Conservation (phyloP, 2,888 invertebrate genomes). For the Sisyra nigra region DNA sequence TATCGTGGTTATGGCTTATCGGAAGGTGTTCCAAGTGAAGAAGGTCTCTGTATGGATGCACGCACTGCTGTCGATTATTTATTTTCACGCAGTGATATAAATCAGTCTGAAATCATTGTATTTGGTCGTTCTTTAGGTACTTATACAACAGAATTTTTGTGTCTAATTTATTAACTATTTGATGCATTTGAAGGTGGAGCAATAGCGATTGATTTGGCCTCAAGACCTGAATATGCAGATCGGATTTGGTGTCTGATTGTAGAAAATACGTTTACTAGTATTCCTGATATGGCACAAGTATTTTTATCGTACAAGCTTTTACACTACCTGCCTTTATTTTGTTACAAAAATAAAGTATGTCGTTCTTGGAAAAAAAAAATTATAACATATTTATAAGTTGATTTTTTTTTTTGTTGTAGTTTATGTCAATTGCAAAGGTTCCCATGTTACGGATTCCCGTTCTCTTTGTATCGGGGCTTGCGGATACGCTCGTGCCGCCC, state of each 20-base stretch:
- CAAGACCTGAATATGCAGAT: slow-evolving; percentile 55
- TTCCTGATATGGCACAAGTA: slow-evolving; percentile 81
- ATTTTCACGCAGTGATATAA: slow-evolving; percentile 63
- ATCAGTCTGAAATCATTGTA: slow-evolving; percentile 67
- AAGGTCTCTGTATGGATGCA: slow-evolving; percentile 76
- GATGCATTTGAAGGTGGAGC: slow-evolving; percentile 62
- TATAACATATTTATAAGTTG: slow-evolving; percentile 1
- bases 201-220: slow-evolving; percentile 75
- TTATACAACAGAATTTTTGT: slow-evolving; percentile 10
- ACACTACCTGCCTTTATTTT: slow-evolving; percentile 61
- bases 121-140: slow-evolving; percentile 79
- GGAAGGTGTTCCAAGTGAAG: slow-evolving; percentile 74
- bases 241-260: slow-evolving; percentile 76
- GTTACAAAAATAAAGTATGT: slow-evolving; percentile 81
- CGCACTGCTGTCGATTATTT: slow-evolving; percentile 76
- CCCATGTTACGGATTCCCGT: slow-evolving; percentile 56
- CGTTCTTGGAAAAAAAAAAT: slow-evolving; percentile 1
- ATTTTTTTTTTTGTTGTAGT: slow-evolving; percentile 34
- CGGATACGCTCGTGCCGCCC: slow-evolving; percentile 79
- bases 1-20: slow-evolving; percentile 91
- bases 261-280: slow-evolving; percentile 91
- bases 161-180: slow-evolving; percentile 19
- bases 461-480: slow-evolving; percentile 75
- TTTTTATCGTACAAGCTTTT: slow-evolving; percentile 59
- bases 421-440: slow-evolving; percentile 58